phyloP scores from a whole-genome alignment of 2,113 vertebrate genomes.

The Phylloscopus trochilus region DNA sequence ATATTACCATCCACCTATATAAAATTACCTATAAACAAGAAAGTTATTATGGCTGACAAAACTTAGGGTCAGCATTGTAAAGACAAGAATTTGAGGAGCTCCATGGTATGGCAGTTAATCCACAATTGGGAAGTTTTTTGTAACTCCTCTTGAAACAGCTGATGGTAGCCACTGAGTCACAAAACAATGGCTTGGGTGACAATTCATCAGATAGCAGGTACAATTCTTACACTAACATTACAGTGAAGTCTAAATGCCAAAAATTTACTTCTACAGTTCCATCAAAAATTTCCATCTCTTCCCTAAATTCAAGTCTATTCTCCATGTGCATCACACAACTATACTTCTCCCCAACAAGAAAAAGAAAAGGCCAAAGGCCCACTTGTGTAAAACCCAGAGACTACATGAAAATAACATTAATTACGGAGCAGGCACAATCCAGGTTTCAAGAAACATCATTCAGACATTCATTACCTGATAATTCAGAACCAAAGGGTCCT shows the following conservation, averaged over 20 bases:
- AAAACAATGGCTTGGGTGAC: not conserved
- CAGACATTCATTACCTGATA: not conserved
- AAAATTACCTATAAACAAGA: not conserved
- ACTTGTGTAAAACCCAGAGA: not conserved
- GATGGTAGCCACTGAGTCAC: not conserved
- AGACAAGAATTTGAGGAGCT: not conserved
- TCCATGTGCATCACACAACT: not conserved
- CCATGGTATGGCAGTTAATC: not conserved
- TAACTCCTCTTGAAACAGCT: not conserved
- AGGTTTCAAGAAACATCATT: not conserved
- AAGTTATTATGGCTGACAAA: not conserved
- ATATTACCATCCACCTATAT: not conserved
- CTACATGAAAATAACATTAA: not conserved
- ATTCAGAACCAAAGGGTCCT: not conserved
- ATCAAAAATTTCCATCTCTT: not conserved
- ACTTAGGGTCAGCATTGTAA: not conserved
- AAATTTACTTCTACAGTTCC: not conserved
- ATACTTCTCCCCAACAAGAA: not conserved
- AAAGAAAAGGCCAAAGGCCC: not conserved
- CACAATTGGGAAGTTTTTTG: not conserved
- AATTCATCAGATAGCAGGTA: not conserved
- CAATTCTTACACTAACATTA: not conserved
- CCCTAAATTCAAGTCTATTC: not conserved
- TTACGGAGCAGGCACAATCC: not conserved
- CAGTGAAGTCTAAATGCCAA: not conserved